phyloP scores from a whole-genome alignment of 2,888 invertebrate genomes.

The Holacanthella duospinosa region DNA sequence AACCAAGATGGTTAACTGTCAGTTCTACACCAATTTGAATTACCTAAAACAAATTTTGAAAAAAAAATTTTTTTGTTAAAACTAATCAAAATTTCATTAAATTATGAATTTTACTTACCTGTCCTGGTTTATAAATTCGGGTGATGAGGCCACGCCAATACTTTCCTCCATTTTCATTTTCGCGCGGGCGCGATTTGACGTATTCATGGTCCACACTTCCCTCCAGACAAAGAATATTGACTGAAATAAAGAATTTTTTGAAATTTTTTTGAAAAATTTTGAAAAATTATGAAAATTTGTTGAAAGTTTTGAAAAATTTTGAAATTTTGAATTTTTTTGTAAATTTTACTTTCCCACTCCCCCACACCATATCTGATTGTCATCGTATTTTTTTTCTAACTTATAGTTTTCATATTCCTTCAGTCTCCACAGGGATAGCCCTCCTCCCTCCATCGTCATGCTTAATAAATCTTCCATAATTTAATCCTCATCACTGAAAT shows the following conservation, averaged over 20 bases:
- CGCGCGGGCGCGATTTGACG: conserved; percentile 12
- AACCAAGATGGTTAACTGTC: conserved; percentile 41
- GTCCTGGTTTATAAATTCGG: conserved; percentile 15
- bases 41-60: conserved; percentile 15
- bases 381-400: conserved; percentile 23
- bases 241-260: too few species aligned
- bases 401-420: conserved; percentile 19
- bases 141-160: conserved; percentile 20
- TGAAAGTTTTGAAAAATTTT: too few species aligned
- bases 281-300: too few species aligned
- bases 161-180: conserved; percentile 21
- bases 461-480: too few species aligned
- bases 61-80: neutral
- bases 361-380: conserved; percentile 27
- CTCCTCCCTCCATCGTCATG: too few species aligned
- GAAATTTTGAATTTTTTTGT: too few species aligned
- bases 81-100: neutral
- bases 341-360: conserved; percentile 13
- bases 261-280: too few species aligned
- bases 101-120: too few species aligned
- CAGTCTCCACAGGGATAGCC: conserved; percentile 26
- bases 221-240: conserved; percentile 6
- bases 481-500: too few species aligned
- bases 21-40: conserved; percentile 39
- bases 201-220: conserved; percentile 25